Conservation (phyloP, 1,140 invertebrate species). For the Ctenoplectra terminalis region DNA sequence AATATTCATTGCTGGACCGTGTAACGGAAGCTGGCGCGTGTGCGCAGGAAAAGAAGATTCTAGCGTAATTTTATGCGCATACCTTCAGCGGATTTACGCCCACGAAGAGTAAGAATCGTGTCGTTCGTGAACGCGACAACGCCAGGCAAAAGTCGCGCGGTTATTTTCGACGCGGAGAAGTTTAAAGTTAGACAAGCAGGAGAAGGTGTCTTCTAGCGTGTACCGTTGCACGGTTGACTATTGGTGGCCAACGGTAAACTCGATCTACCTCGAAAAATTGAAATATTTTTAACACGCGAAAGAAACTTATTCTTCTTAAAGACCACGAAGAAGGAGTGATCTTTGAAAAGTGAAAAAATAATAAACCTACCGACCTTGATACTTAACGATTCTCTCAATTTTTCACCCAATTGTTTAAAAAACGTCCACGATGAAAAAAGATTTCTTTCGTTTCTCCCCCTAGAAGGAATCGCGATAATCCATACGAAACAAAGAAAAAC, state of each 20-base stretch:
- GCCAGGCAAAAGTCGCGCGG: slow-evolving; percentile 15
- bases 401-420: too few relatives aligned
- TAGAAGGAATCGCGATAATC: too few relatives aligned
- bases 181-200: slow-evolving; percentile 37
- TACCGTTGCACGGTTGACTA: neutral
- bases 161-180: slow-evolving; percentile 42
- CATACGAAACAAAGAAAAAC: neutral
- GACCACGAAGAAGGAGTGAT: too few relatives aligned
- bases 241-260: neutral
- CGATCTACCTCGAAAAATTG: too few relatives aligned
- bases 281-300: too few relatives aligned
- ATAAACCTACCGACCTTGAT: too few relatives aligned
- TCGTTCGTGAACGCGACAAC: slow-evolving; percentile 7
- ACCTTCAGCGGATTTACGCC: slow-evolving; percentile 33
- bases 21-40: neutral
- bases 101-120: slow-evolving; percentile 39
- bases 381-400: too few relatives aligned
- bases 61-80: slow-evolving; percentile 45
- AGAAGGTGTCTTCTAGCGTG: neutral
- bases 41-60: slow-evolving; percentile 33
- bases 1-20: too few relatives aligned
- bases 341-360: too few relatives aligned
- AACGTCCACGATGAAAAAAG: too few relatives aligned
- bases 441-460: too few relatives aligned
- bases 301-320: too few relatives aligned